A percentile compares a stretch with the other conserved stretches of the same genome.
These are phyloP conservation scores for Pteronotus mesoamericanus DNA, from an alignment of 2,797 vertebrate species.

Conservation along the genomic window DNA sequence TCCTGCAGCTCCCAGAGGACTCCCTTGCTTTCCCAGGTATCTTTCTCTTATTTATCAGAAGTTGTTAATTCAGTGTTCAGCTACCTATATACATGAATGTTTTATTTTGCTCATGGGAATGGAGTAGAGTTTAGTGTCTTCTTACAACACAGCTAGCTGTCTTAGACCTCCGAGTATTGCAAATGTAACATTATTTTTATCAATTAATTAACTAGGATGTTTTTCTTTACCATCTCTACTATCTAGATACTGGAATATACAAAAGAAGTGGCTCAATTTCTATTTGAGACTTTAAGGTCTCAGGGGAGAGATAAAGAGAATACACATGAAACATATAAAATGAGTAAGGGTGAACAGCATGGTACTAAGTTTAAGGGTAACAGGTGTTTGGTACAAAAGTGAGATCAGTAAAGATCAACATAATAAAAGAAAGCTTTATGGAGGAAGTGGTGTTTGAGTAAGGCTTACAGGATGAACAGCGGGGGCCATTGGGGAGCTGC, in stretches of 20 bases:
- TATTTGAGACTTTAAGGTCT: background rate
- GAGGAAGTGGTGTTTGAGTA: conserved; percentile 47
- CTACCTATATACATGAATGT: background rate
- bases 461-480: background rate
- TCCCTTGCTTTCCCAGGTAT: background rate
- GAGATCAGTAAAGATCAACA: background rate
- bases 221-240: background rate
- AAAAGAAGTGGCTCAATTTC: background rate
- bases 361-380: background rate
- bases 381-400: conserved; percentile 42
- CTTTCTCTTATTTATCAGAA: background rate
- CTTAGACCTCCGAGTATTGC: background rate
- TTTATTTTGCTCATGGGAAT: background rate
- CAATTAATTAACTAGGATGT: background rate
- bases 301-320: background rate
- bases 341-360: background rate
- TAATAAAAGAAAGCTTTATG: conserved; percentile 53
- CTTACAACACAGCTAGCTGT: background rate
- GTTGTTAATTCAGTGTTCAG: background rate
- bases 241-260: background rate
- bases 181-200: background rate
- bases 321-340: background rate
- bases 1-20: background rate
- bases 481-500: background rate
- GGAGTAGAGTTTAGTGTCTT: background rate